A percentile compares a stretch with the other conserved stretches of the same genome.
Conservation (phyloP, 2,113 vertebrate genomes). For the Poecilia latipinna region DNA sequence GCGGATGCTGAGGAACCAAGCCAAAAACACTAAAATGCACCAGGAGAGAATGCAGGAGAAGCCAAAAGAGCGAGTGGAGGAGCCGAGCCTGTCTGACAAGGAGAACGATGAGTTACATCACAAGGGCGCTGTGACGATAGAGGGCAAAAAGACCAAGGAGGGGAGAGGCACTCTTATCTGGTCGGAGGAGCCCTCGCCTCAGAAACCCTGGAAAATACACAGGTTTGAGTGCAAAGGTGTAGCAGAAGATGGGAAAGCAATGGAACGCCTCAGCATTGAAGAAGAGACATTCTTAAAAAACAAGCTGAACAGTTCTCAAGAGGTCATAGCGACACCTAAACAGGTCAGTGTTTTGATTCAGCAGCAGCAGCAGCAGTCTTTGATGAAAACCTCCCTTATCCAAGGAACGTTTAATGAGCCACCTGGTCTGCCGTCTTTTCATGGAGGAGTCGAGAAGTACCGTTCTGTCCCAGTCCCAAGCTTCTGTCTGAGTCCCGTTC, state of each 20-base stretch:
- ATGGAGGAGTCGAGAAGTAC: slow-evolving; percentile 41
- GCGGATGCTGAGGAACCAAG: slow-evolving; percentile 71
- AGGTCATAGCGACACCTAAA: slow-evolving; percentile 13
- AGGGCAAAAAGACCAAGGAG: slow-evolving; percentile 51
- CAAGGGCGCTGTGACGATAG: slow-evolving; percentile 23
- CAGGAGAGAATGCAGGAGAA: slow-evolving; percentile 59
- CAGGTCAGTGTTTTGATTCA: slow-evolving; percentile 7
- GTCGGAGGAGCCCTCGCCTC: slow-evolving; percentile 11
- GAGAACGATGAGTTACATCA: slow-evolving; percentile 67
- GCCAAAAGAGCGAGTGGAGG: slow-evolving; percentile 40
- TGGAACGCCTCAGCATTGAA: not conserved
- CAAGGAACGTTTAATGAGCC: slow-evolving; percentile 30
- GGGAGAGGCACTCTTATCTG: slow-evolving; percentile 14
- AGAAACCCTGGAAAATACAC: slow-evolving; percentile 24
- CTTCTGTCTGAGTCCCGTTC: slow-evolving; percentile 74
- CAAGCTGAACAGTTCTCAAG: slow-evolving; percentile 36
- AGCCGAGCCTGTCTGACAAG: slow-evolving; percentile 74
- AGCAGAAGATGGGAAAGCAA: slow-evolving; percentile 6
- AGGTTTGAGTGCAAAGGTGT: slow-evolving; percentile 8
- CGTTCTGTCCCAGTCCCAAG: slow-evolving; percentile 58
- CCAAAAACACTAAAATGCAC: slow-evolving; percentile 60
- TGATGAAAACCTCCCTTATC: not conserved
- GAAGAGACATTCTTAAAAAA: slow-evolving; percentile 31
- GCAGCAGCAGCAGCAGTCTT: slow-evolving; percentile 6
- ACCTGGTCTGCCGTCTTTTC: slow-evolving; percentile 2